Evolutionary conservation across 2,888 invertebrate species (phyloP), one percentile per base, ranked within the genome.

Genomic region (Pammene aurita): DNA sequence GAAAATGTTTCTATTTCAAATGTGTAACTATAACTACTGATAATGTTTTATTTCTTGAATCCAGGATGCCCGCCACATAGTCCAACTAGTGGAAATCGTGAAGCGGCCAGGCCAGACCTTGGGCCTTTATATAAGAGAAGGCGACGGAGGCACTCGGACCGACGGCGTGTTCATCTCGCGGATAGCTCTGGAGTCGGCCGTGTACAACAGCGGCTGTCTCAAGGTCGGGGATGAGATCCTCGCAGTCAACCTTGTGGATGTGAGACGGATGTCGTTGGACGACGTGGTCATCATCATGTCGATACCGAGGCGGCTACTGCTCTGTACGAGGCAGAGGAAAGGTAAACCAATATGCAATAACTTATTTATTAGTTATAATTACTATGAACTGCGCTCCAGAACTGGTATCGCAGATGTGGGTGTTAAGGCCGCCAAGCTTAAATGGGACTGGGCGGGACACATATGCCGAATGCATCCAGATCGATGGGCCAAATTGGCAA

Each of bases 261-360:
- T 99, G 76, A 96, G 98, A 74, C 96, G 97, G 81, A 99, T 99
- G 98, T 98, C 98, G 76, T 93, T 99, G 80, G 99, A 99, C 89
- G 99, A 99, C 89, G 99, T 99, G 74, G 99, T 99, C 77, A 98
- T 99, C 82, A 98, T 99, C 81, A 99, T 99, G 98, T 98, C 98
- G 82, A 99, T 99, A 92, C 99, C 99, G 7, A 95, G 98, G 82
- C 95, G 99, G 78, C 94, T 99, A 82, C 96, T 99, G 74, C 94
- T 99, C 74, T 98, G 98, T 78, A 98, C 98, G 74, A 94, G 98
- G 79, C 97, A 97, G 84, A 93, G 96, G 76, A 95, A 96, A 88
- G 96, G 96, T 86, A 89, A 68, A 50, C 2, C 7, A 7, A 16
- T 41, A 11, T 1, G 0, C 10, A 55, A 35, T 54, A 16, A 14